Evolutionary conservation across 2,113 vertebrate genomes (phyloP), one percentile per base, ranked within the genome.

Genomic region (Propithecus coquereli): DNA sequence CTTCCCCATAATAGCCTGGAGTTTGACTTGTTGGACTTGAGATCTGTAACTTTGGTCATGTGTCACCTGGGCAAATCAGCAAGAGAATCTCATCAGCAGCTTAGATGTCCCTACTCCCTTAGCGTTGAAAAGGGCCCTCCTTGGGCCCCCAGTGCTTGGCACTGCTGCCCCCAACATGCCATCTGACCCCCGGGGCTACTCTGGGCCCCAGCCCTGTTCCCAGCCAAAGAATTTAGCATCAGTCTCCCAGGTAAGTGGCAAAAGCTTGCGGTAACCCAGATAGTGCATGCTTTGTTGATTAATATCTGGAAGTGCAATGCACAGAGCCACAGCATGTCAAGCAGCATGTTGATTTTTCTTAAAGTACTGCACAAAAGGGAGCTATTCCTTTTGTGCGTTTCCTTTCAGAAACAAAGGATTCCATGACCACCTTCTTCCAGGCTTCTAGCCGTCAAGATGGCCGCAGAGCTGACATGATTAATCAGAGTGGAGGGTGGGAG

Each of bases 191-290:
- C 73, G 32, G 74, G 93, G 91, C 65, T 91, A 34, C 34, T 61
- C 47, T 88, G 85, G 91, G 70, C 66, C 96, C 81, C 68, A 84
- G 83, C 57, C 91, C 73, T 85, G 40, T 32, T 80, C 95, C 74
- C 74, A 66, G 25, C 80, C 82, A 92, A 88, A 85, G 91, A 87
- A 66, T 32, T 66, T 95, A 95, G 88, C 94, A 32, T 45, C 89
- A 11, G 40, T 23, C 80, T 93, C 45, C 80, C 96, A 98, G 98
- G 98, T 98, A 98, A 98, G 95, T 63, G 91, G 37, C 1, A 23
- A 6, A 52, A 17, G 25, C 3, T 82, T 86, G 23, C n/a, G 71
- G 76, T 90, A 32, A 79, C 43, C 93, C 7, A 59, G 89, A 86
- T 57, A 3, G 0, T 96, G 98, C 97, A 97, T 97, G 98, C 86